Conservation (phyloP, 1,140 invertebrate species). For the Lethrus apterus region DNA sequence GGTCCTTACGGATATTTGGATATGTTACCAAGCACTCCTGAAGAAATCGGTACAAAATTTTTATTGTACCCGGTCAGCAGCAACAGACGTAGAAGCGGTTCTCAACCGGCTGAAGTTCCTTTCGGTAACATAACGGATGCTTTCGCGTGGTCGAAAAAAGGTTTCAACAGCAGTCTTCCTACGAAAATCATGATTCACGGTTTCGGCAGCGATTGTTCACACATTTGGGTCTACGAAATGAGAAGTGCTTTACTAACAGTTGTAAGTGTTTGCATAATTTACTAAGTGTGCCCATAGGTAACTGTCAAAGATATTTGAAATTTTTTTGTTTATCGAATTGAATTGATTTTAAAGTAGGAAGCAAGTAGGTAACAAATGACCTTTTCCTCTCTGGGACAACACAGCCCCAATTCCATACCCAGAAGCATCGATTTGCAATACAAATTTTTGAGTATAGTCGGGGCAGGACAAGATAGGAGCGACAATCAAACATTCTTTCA, state of each 20-base stretch:
- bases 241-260: constrained; percentile 79
- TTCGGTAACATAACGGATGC: constrained; percentile 59
- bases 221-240: constrained; percentile 92
- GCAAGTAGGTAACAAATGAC: too few species aligned
- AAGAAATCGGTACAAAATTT: constrained; percentile 79
- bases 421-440: too few species aligned
- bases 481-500: too few species aligned
- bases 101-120: constrained; percentile 57
- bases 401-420: too few species aligned
- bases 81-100: constrained; percentile 44
- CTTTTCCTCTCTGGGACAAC: not conserved
- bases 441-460: too few species aligned
- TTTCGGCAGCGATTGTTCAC: constrained; percentile 82
- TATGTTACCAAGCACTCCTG: constrained; percentile 78
- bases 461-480: not conserved
- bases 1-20: constrained; percentile 88
- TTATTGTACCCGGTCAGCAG: constrained; percentile 50
- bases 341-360: too few species aligned
- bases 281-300: not conserved
- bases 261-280: constrained; percentile 50
- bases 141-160: constrained; percentile 51
- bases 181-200: constrained; percentile 91
- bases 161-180: constrained; percentile 60
- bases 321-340: too few species aligned
- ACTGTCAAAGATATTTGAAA: too few species aligned